Conservation (phyloP, 2,113 vertebrate species). For the Lipophrys pholis region DNA sequence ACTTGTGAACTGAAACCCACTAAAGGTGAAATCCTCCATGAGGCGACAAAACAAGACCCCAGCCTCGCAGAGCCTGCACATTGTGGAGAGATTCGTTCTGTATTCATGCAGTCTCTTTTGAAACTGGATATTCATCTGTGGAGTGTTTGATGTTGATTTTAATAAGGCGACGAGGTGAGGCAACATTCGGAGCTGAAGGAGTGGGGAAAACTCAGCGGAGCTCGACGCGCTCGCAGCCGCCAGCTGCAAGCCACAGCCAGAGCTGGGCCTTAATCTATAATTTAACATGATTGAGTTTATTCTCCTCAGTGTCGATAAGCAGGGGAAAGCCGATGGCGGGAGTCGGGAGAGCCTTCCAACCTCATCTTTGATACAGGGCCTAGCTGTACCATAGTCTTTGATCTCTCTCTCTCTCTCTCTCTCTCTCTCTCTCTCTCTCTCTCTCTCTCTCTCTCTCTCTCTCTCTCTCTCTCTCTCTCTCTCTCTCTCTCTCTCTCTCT, state of each 20-base stretch:
- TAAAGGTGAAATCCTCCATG: slow-evolving; percentile 20
- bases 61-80: slow-evolving; percentile 16
- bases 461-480: too few relatives aligned
- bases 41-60: slow-evolving; percentile 15
- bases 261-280: slow-evolving; percentile 82
- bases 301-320: slow-evolving; percentile 72
- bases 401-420: slow-evolving; percentile 6
- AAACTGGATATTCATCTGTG: slow-evolving; percentile 56
- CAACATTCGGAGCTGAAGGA: slow-evolving; percentile 58
- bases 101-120: slow-evolving; percentile 75
- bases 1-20: slow-evolving; percentile 20
- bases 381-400: slow-evolving; percentile 48
- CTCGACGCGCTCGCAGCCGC: slow-evolving; percentile 47
- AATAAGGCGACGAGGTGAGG: slow-evolving; percentile 77
- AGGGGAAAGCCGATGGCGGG: slow-evolving; percentile 58
- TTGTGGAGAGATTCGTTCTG: slow-evolving; percentile 45
- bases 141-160: slow-evolving; percentile 75
- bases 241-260: slow-evolving; percentile 62
- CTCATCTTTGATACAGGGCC: slow-evolving; percentile 58
- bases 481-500: too few relatives aligned
- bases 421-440: too few relatives aligned
- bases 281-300: slow-evolving; percentile 78
- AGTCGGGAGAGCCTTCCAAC: slow-evolving; percentile 62
- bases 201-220: slow-evolving; percentile 45
- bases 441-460: too few relatives aligned